phyloP scores from a whole-genome alignment of 2,888 invertebrate genomes.

The Pinctada fucata region DNA sequence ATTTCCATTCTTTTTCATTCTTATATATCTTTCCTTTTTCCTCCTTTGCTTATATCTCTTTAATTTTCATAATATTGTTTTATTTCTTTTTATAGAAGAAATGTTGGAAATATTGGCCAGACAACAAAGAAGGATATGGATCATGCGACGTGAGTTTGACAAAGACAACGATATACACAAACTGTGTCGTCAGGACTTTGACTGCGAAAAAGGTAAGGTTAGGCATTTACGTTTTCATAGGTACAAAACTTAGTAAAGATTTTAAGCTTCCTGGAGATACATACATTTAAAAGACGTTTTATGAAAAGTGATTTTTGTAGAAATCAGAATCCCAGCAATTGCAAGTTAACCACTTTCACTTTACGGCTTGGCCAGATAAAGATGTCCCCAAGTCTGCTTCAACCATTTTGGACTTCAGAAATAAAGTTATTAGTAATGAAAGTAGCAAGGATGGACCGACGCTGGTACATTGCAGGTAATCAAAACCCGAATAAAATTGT shows the following conservation, averaged over 20 bases:
- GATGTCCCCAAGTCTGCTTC: slow-evolving; percentile 19
- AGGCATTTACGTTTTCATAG: no score
- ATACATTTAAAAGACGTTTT: no score
- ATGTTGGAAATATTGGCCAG: slow-evolving; percentile 32
- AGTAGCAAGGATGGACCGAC: neutral
- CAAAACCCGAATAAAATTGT: neutral
- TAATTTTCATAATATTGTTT: neutral
- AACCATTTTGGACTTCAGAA: slow-evolving; percentile 21
- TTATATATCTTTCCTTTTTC: neutral
- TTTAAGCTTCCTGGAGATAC: no score
- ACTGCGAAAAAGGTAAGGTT: neutral
- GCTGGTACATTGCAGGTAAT: slow-evolving; percentile 27
- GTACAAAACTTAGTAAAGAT: neutral
- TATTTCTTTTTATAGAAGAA: slow-evolving; percentile 5
- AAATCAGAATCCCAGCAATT: no score
- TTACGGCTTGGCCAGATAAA: slow-evolving; percentile 24
- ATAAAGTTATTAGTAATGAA: slow-evolving; percentile 11
- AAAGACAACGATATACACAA: neutral
- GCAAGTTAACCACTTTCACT: slow-evolving; percentile 12
- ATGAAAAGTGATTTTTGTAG: no score
- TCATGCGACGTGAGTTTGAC: neutral
- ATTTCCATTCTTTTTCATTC: neutral
- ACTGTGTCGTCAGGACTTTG: slow-evolving; percentile 7
- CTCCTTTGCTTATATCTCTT: neutral
- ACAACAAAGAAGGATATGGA: slow-evolving; percentile 13